Evolutionary conservation across 37 sponge, comb jelly and placozoan genomes (phyloP).

Genomic region (Agelas oroides): DNA sequence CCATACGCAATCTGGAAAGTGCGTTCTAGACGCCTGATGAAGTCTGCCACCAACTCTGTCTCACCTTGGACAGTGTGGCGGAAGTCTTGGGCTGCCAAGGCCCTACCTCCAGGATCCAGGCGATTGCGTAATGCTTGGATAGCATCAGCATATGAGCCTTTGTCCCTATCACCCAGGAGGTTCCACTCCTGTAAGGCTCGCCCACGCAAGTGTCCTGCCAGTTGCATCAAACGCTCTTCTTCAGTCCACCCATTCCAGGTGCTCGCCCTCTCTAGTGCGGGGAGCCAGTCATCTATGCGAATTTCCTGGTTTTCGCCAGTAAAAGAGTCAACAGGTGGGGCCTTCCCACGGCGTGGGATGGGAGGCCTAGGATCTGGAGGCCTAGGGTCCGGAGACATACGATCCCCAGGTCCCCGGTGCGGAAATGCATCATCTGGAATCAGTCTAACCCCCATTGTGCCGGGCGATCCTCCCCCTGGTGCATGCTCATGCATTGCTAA

Average conservation of each 20-base stretch:
- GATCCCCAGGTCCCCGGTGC: neutral
- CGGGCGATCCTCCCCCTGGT: too few species aligned
- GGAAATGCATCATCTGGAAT: too few species aligned
- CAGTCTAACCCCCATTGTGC: too few species aligned
- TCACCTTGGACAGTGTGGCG: slow-evolving; percentile 33
- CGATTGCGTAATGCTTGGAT: slow-evolving; percentile 11
- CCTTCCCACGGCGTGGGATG: slow-evolving; percentile 7
- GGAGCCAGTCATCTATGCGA: slow-evolving; percentile 63
- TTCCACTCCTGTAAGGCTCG: slow-evolving; percentile 71
- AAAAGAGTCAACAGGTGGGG: slow-evolving; percentile 48
- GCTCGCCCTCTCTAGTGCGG: slow-evolving; percentile 27
- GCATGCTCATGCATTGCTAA: too few species aligned
- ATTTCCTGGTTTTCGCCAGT: slow-evolving; percentile 58
- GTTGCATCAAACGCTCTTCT: slow-evolving; percentile 56
- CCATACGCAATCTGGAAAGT: too few species aligned
- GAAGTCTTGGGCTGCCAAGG: slow-evolving; percentile 56
- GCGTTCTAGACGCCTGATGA: slow-evolving; percentile 16
- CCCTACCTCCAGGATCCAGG: slow-evolving; percentile 35
- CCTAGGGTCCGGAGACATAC: neutral
- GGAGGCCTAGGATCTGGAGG: neutral
- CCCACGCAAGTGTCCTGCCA: slow-evolving; percentile 65
- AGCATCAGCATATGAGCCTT: neutral
- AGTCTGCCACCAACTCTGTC: slow-evolving; percentile 41
- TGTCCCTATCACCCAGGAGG: slow-evolving; percentile 5
- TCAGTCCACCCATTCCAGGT: slow-evolving; percentile 57